These are phyloP conservation scores for Dasypus novemcinctus DNA, from an alignment of 2,113 vertebrate species.

Conservation along the genomic window DNA sequence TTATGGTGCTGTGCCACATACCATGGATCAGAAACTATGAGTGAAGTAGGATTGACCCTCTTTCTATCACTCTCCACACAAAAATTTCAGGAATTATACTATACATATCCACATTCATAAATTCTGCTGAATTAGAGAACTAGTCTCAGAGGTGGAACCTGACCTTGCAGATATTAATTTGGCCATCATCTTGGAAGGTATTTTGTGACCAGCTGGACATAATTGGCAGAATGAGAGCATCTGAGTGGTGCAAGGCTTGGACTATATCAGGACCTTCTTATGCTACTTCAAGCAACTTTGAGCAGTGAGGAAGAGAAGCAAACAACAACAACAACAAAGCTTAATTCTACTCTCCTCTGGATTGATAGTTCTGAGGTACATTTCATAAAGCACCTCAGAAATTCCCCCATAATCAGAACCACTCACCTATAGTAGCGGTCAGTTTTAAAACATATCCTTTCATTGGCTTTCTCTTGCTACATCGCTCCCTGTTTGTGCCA, in stretches of 20 bases:
- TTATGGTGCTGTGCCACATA: background rate
- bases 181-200: background rate
- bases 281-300: background rate
- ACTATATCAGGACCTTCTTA: background rate
- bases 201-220: background rate
- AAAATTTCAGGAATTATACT: background rate
- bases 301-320: background rate
- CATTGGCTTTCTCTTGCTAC: background rate
- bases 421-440: background rate
- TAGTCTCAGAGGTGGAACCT: background rate
- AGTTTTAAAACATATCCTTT: background rate
- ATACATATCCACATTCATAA: background rate
- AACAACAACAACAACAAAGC: background rate
- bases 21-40: background rate
- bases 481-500: background rate
- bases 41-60: background rate
- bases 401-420: background rate
- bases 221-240: background rate
- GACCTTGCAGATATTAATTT: background rate
- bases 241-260: background rate
- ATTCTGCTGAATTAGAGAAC: background rate
- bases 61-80: background rate
- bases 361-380: background rate
- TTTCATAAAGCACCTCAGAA: background rate
- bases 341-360: background rate